Percentiles rank a stretch among this genome's conserved stretches.
These are phyloP conservation scores for Hemiprocne comata DNA, from an alignment of 2,113 vertebrate species.

Conservation along the genomic window DNA sequence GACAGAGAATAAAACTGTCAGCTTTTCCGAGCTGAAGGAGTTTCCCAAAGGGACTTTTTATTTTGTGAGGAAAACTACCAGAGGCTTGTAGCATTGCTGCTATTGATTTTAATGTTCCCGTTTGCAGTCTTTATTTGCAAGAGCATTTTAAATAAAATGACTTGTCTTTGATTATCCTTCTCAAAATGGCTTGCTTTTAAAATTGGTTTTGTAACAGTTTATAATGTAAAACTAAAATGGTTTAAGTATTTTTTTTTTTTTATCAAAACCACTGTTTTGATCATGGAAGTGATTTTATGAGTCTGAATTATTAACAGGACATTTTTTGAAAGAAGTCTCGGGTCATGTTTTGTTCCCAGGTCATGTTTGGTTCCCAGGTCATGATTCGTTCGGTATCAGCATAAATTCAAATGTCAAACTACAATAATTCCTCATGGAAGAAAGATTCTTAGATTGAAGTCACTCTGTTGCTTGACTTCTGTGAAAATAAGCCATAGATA, in stretches of 20 bases:
- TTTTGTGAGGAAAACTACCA: constrained; percentile 14
- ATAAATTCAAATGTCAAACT: not conserved
- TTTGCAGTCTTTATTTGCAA: not conserved
- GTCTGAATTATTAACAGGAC: not conserved
- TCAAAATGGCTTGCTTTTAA: not conserved
- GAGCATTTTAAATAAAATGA: not conserved
- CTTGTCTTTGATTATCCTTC: not conserved
- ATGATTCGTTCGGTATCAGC: not conserved
- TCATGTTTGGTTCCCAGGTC: not conserved
- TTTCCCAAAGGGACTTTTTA: constrained; percentile 6
- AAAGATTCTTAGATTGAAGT: not conserved
- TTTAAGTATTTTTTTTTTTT: not conserved
- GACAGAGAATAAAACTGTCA: not conserved
- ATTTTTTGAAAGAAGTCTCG: not conserved
- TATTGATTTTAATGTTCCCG: constrained; percentile 18
- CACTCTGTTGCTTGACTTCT: not conserved
- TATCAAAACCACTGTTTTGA: not conserved
- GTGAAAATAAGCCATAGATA: not conserved
- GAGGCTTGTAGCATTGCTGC: not conserved
- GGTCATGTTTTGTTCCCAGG: not conserved
- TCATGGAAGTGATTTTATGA: not conserved
- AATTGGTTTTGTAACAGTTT: not conserved
- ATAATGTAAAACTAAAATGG: not conserved
- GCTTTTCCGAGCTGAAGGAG: not conserved
- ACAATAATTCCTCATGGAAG: not conserved